phyloP scores from a whole-genome alignment of 2,888 invertebrate genomes.

The Hirtodrosophila confusa region DNA sequence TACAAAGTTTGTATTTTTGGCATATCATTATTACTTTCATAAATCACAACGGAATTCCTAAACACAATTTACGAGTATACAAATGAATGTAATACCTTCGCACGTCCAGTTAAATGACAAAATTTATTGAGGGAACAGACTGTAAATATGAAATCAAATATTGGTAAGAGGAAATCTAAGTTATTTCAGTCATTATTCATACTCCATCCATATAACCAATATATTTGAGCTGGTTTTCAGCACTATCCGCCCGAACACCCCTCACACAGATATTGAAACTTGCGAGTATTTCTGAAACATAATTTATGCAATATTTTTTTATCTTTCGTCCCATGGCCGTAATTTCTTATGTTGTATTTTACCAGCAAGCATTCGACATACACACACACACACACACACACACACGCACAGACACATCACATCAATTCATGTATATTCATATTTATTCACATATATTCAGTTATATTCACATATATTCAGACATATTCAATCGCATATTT shows the following conservation, averaged over 20 bases:
- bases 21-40: no score
- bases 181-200: no score
- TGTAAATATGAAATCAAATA: no score
- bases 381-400: no score
- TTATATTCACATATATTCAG: slow-evolving; percentile 3
- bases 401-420: not conserved
- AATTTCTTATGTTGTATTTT: slow-evolving; percentile 32
- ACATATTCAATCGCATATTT: slow-evolving; percentile 57
- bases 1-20: no score
- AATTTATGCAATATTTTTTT: slow-evolving; percentile 54
- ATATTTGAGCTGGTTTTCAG: not conserved
- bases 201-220: no score
- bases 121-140: no score
- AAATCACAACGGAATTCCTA: no score
- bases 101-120: no score
- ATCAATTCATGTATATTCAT: slow-evolving; percentile 14
- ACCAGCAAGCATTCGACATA: not conserved
- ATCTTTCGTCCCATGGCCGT: slow-evolving; percentile 25
- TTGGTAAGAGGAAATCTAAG: no score
- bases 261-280: not conserved
- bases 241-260: not conserved
- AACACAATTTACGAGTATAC: no score
- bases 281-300: slow-evolving; percentile 27
- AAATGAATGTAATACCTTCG: no score
- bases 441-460: slow-evolving; percentile 43